Evolutionary conservation across 2,888 invertebrate species (phyloP), one percentile per base, ranked within the genome.

Genomic region (Willowsia nigromaculata): DNA sequence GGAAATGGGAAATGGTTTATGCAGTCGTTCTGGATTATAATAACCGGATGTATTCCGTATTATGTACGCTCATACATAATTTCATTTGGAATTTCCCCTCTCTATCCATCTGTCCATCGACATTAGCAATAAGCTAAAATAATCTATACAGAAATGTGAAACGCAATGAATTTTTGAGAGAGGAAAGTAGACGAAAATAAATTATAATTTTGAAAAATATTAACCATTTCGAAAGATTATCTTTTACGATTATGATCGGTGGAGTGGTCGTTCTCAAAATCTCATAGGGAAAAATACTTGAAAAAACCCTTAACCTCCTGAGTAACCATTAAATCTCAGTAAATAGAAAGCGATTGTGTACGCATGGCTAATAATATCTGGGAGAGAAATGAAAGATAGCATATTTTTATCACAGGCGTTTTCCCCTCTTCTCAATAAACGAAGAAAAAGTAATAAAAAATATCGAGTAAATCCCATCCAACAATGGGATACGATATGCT

Each of bases 31-130:
- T 62, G 13, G 37, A n/a, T 65, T 89, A 88, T 86, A 88, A 87
- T 89, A 74, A 81, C 86, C 90, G 91, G 91, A 90, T 91, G 89
- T 87, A 90, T 91, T 91, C 89, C 90, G 90, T n/a, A n/a, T n/a
- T n/a, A n/a, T 88, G 90, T 43, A 25, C 43, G 27, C 15, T 9
- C 7, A 30, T 40, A 43, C 5, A 11, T 43, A 33, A 37, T 74
- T 74, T 74, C 25, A 71, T 40, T 43, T n/a, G n/a, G n/a, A n/a
- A n/a, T 47, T 27, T 47, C 11, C 50, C 15, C 47, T 47, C 27
- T 27, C 74, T 6, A 27, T 74, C 74, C 43, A 22, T 25, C n/a
- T 9, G 1, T 62, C 22, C 43, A 18, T 25, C 37, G 37, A 37
- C 9, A 37, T 6, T 6, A 43, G 1, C 6, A 9, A 9, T 13